These are phyloP conservation scores for Heliconius congener DNA, from an alignment of 1,140 invertebrate species.

Conservation along the genomic window DNA sequence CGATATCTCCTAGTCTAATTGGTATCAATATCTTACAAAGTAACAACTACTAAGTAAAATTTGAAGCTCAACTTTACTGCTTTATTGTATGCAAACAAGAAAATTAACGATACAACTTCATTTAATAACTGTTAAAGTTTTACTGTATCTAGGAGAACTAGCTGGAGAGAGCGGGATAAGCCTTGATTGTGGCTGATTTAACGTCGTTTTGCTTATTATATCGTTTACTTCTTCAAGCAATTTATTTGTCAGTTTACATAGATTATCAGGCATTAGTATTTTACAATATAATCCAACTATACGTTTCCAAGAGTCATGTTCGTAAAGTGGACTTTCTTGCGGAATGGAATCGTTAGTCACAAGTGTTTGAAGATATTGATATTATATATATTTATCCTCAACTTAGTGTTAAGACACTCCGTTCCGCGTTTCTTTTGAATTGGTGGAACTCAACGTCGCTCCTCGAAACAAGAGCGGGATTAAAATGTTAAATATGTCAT, in stretches of 20 bases:
- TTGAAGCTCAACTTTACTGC: not conserved
- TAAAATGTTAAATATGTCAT: too few relatives aligned
- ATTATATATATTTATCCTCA: too few relatives aligned
- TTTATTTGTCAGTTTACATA: slow-evolving; percentile 23
- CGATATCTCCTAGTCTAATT: slow-evolving; percentile 1
- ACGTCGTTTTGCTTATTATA: slow-evolving; percentile 14
- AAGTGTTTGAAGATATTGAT: not conserved
- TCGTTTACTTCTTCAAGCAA: slow-evolving; percentile 19
- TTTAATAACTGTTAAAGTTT: slow-evolving; percentile 44
- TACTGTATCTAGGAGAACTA: slow-evolving; percentile 34
- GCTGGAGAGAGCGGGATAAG: slow-evolving; percentile 26
- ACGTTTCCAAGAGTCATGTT: not conserved
- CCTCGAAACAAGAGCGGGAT: too few relatives aligned
- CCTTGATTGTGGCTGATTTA: slow-evolving; percentile 32
- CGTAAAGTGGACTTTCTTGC: not conserved
- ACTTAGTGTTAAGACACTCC: too few relatives aligned
- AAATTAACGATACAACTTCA: slow-evolving; percentile 45
- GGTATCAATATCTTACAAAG: not conserved
- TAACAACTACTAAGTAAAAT: not conserved
- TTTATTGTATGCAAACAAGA: slow-evolving; percentile 51
- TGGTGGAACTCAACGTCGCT: too few relatives aligned
- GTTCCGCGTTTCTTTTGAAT: not conserved
- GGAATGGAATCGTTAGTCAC: not conserved
- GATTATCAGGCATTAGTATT: slow-evolving; percentile 3
- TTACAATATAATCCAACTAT: slow-evolving; percentile 13